These are phyloP conservation scores for Thalassoma bifasciatum DNA, from an alignment of 2,113 vertebrate genomes.

Conservation along the genomic window DNA sequence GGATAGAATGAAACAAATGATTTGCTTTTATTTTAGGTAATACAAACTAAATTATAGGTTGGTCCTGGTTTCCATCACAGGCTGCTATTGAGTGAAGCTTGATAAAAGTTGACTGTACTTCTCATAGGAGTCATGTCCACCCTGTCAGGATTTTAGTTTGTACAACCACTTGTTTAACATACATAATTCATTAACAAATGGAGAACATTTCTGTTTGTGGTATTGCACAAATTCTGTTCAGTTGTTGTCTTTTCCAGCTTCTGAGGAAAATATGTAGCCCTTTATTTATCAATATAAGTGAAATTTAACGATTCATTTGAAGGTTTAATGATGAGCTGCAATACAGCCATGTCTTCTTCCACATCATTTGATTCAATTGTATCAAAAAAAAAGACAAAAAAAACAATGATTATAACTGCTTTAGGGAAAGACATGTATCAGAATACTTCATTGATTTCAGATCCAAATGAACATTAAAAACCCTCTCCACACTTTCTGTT, in stretches of 20 bases:
- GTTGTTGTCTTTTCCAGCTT: neutral
- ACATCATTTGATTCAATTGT: neutral
- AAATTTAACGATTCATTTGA: neutral
- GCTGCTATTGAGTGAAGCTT: too few relatives aligned
- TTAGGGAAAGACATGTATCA: neutral
- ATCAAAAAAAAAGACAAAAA: neutral
- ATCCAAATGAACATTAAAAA: neutral
- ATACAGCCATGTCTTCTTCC: neutral
- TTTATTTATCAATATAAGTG: neutral
- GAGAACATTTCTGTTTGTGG: neutral
- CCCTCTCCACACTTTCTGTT: neutral
- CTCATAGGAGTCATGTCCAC: too few relatives aligned
- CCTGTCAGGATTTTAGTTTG: too few relatives aligned
- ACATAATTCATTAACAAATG: too few relatives aligned
- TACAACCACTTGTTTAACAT: too few relatives aligned
- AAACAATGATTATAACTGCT: neutral
- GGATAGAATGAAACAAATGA: too few relatives aligned
- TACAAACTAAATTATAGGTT: too few relatives aligned
- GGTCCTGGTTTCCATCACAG: too few relatives aligned
- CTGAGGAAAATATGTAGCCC: neutral
- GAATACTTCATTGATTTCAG: neutral
- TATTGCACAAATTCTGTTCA: too few relatives aligned
- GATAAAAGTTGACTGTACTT: too few relatives aligned
- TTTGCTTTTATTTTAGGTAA: too few relatives aligned
- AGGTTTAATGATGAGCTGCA: neutral